These are phyloP conservation scores for Oppia nitens DNA, from an alignment of 1,140 invertebrate species.

Conservation along the genomic window DNA sequence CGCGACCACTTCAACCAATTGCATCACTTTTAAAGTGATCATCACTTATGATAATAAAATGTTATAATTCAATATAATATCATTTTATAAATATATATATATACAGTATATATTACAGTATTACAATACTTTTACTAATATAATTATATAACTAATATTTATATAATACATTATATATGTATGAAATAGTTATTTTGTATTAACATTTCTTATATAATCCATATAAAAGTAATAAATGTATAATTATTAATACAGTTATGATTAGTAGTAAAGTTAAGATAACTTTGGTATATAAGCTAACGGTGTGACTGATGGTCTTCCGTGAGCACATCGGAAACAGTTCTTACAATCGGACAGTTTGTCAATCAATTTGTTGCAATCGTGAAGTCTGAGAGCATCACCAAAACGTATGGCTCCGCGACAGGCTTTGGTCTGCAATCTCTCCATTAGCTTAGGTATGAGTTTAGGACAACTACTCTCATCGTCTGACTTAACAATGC, in stretches of 20 bases:
- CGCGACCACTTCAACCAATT: constrained; percentile 47
- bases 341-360: background rate
- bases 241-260: too few relatives aligned
- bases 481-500: background rate
- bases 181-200: too few relatives aligned
- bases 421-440: background rate
- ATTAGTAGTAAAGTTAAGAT: too few relatives aligned
- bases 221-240: too few relatives aligned
- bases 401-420: constrained; percentile 9
- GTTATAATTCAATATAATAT: too few relatives aligned
- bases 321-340: constrained; percentile 7
- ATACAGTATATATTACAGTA: too few relatives aligned
- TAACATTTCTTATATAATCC: too few relatives aligned
- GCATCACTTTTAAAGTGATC: constrained; percentile 45
- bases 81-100: too few relatives aligned
- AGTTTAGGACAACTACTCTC: background rate
- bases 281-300: background rate
- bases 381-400: background rate
- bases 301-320: background rate
- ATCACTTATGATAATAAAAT: too few relatives aligned
- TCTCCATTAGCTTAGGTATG: background rate
- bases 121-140: too few relatives aligned
- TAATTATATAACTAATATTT: too few relatives aligned
- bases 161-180: too few relatives aligned
- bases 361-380: background rate